Conservation (phyloP, 1,140 invertebrate species). For the Liolophura sinensis region DNA sequence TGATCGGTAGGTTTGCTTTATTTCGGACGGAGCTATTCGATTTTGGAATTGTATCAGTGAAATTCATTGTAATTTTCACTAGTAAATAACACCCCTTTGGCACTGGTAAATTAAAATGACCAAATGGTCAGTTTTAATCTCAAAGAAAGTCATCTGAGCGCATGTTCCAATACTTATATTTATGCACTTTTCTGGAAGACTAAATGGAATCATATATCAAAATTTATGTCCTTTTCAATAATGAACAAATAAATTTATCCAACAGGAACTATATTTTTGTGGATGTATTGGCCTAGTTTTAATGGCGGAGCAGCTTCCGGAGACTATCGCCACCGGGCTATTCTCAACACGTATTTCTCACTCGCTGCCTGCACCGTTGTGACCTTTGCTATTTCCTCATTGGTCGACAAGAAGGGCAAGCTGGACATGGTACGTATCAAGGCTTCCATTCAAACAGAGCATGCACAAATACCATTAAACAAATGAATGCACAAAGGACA, state of each 20-base stretch:
- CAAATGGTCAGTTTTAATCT: not conserved
- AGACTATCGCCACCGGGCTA: constrained; percentile 73
- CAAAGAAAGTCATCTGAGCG: too few species aligned
- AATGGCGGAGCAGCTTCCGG: constrained; percentile 76
- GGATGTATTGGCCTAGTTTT: constrained; percentile 96
- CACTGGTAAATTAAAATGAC: too few species aligned
- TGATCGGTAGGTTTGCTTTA: constrained; percentile 76
- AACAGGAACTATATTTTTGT: constrained; percentile 86
- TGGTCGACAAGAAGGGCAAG: constrained; percentile 74
- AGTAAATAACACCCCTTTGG: not conserved
- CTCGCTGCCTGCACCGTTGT: constrained; percentile 79
- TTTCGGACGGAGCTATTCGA: not conserved
- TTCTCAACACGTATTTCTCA: constrained; percentile 88
- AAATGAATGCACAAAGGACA: not conserved
- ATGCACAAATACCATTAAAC: not conserved
- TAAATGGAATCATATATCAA: not conserved
- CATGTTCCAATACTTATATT: not conserved
- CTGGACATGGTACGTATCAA: constrained; percentile 38
- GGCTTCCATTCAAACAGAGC: not conserved
- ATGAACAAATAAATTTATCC: not conserved
- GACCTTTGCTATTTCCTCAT: constrained; percentile 77
- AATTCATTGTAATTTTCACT: not conserved
- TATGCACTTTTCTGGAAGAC: not conserved
- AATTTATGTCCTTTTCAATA: too few species aligned
- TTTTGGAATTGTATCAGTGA: not conserved